Percentiles rank a stretch among this genome's conserved stretches.
Conservation (phyloP, 2,797 vertebrate species). For the Tokudaia tokunoshimensis region DNA sequence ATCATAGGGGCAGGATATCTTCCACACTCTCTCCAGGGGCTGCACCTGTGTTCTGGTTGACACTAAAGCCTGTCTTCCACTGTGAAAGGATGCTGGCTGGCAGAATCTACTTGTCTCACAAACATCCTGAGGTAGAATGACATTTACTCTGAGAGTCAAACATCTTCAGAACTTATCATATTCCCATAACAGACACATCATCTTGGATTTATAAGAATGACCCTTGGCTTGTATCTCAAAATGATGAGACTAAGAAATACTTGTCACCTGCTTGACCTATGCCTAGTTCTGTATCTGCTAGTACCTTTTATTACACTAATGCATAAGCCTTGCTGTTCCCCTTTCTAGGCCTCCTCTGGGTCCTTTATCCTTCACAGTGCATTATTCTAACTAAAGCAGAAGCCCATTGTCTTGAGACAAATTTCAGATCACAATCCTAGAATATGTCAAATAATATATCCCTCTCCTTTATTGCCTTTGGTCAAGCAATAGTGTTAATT, state of each 20-base stretch:
- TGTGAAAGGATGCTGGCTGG: neutral
- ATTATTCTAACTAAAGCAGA: neutral
- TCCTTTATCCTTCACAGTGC: neutral
- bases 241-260: neutral
- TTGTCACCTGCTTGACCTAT: neutral
- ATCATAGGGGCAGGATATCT: neutral
- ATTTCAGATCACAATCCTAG: neutral
- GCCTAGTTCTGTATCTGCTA: neutral
- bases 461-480: constrained; percentile 12
- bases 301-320: neutral
- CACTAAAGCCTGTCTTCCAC: neutral
- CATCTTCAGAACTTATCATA: neutral
- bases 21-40: neutral
- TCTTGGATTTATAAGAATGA: constrained; percentile 36
- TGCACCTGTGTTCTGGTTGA: neutral
- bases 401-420: neutral
- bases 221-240: neutral
- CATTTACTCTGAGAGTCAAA: neutral
- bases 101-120: neutral
- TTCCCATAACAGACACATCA: neutral
- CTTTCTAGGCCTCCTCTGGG: neutral
- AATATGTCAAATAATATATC: constrained; percentile 19
- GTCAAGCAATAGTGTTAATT: constrained; percentile 65
- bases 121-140: neutral
- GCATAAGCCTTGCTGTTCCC: neutral